phyloP scores from a whole-genome alignment of 2,888 invertebrate genomes.

The Hartigia nigra region DNA sequence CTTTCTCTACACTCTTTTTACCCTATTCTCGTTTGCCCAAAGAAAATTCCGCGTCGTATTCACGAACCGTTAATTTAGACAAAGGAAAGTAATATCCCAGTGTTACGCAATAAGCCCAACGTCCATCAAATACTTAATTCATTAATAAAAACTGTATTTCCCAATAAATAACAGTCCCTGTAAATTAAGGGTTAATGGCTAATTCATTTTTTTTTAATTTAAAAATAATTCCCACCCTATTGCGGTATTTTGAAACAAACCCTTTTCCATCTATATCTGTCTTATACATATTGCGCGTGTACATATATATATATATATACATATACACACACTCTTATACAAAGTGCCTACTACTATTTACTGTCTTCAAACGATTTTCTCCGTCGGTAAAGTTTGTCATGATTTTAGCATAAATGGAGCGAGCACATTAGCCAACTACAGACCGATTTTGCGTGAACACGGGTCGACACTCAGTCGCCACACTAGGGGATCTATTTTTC shows the following conservation, averaged over 20 bases:
- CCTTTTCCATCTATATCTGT: not conserved
- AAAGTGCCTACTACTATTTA: too few species aligned
- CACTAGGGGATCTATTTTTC: constrained; percentile 32
- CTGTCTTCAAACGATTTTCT: not conserved
- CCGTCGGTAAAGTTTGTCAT: not conserved
- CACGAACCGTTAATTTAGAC: not conserved
- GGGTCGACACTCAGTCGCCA: constrained; percentile 47
- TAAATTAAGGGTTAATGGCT: too few species aligned
- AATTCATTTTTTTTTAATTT: too few species aligned
- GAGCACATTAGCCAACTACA: constrained; percentile 34
- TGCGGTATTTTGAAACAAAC: not conserved
- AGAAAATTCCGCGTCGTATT: not conserved
- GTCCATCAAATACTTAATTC: not conserved
- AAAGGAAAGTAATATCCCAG: not conserved
- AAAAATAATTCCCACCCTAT: too few species aligned
- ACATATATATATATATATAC: too few species aligned
- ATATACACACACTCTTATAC: too few species aligned
- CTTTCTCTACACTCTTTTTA: not conserved
- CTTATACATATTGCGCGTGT: not conserved
- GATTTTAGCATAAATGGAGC: constrained; percentile 28
- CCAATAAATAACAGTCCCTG: too few species aligned
- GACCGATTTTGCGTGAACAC: constrained; percentile 42
- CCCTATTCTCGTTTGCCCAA: not conserved
- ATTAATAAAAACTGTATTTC: not conserved
- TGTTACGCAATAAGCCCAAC: not conserved